Base-by-base conservation (phyloP, 1,140 invertebrate species). In the Ceratina japonica region DNA sequence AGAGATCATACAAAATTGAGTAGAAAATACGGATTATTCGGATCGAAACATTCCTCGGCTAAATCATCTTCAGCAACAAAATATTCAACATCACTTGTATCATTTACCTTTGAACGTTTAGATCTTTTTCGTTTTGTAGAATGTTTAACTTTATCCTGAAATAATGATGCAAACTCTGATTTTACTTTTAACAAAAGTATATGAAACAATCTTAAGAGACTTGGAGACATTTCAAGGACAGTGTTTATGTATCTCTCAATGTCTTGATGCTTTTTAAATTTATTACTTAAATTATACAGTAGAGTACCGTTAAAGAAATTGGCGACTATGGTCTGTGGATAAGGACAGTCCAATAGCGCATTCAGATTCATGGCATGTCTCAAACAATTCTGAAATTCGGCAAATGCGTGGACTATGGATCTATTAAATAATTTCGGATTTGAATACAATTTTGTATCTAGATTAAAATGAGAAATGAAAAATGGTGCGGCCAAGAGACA, bases 291-390 rank as follows among this genome's bases (percentile, higher is more conserved):
- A 93, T 97, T 96, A 84, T 97, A 97, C 4, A 96, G 83, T 87
- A 96, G 94, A 10, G 95, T 95, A 0, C 96, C 96, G 91, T 96
- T 95, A 81, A 93, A 96, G 64, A 94, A 92, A 82, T 94, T 93
- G 61, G 92, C 93, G 87, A 95, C 92, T 54, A 91, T 89, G 52
- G 93, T 93, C 84, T 90, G 87, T 73, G 91, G 80, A 83, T 94
- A 94, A 0, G 94, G 95, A 79, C 90, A 91, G 27, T 92, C 88
- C n/a, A 96, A 91, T 27, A 97, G 85, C 1, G 90, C 90, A 92
- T 97, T 97, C 20, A 97, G 91, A 75, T 94, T 91, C 80, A 94
- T 94, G 1, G 94, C 87, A 66, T 95, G 93, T 58, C 91, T 93
- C 24, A 96, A 88, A 83, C 95, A 94, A 89, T 93, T 94, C 89